Evolutionary conservation across 2,113 vertebrate genomes (phyloP), one percentile per base, ranked within the genome.

Genomic region (Xiphophorus maculatus): DNA sequence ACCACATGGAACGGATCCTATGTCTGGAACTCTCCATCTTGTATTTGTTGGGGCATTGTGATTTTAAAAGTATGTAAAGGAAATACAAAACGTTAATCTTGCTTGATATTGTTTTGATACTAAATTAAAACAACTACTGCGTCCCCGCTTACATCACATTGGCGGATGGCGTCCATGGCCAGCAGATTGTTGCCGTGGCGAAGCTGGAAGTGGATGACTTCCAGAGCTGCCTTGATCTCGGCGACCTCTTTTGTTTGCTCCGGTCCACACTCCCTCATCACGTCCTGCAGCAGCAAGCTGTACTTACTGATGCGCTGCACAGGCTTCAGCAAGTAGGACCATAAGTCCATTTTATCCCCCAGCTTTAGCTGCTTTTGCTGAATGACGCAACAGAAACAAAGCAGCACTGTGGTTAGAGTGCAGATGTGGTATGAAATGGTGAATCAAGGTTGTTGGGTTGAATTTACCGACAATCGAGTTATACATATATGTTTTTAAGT

Each of bases 221-320:
- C 89, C 35, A 94, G 83, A 33, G 94, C 94, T 0, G 86, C 89
- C 71, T 91, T 92, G 35, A 95, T 81, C 72, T 95, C 93, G 9
- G 77, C 70, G 60, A 88, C 75, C 90, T 94, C 92, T 28, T 79
- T 85, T 66, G 33, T 72, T 66, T 87, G 81, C 27, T 65, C 84
- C 0, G 85, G 70, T 1, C 91, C 77, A 29, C 93, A 93, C 68
- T 94, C 94, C 28, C 80, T 87, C 82, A 92, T 74, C 88, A 94
- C 88, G 87, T 95, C 94, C 84, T 93, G 94, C 51, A 95, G 93
- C 76, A 95, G 90, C 48, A 95, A 84, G 66, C 92, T 92, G 91
- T 95, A 95, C 79, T 95, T 95, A 74, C 95, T 95, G 91, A 95
- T 94, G 74, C 94, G 90, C 88, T 95, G 94, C 63, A 95, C 92